phyloP scores from a whole-genome alignment of 2,888 invertebrate species.

The Panorpa germanica region DNA sequence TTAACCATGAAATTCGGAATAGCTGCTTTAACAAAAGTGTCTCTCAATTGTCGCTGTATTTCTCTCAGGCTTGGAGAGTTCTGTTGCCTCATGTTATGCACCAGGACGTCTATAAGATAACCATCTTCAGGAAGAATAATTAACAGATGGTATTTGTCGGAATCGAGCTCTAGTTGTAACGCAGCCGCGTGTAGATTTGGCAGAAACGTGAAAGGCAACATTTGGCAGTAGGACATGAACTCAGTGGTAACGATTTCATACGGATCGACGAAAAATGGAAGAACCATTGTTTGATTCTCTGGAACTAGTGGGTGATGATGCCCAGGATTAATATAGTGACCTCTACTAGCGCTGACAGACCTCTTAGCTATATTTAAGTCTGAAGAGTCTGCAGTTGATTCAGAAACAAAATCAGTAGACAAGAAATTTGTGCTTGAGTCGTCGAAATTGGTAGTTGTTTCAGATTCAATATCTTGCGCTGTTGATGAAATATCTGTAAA shows the following conservation, averaged over 20 bases:
- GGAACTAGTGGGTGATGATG: conserved; percentile 2
- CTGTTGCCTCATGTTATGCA: conserved; percentile 38
- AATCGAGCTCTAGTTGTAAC: conserved; percentile 61
- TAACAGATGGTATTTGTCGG: conserved; percentile 57
- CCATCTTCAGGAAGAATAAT: conserved; percentile 49
- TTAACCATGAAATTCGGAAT: conserved; percentile 66
- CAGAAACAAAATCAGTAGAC: too few relatives aligned
- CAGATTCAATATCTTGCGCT: too few relatives aligned
- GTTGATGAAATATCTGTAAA: too few relatives aligned
- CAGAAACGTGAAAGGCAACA: conserved; percentile 56
- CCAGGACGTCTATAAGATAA: conserved; percentile 41
- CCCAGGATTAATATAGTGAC: too few relatives aligned
- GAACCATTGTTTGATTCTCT: too few relatives aligned
- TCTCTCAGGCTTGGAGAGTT: conserved; percentile 39
- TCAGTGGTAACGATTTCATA: conserved; percentile 14
- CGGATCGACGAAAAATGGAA: too few relatives aligned
- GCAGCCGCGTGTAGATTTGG: conserved; percentile 51
- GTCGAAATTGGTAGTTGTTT: too few relatives aligned
- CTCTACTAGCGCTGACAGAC: too few relatives aligned
- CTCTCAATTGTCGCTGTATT: conserved; percentile 45
- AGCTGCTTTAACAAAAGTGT: conserved; percentile 52
- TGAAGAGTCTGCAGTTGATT: too few relatives aligned
- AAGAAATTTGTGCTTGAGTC: too few relatives aligned
- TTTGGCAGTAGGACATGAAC: conserved; percentile 58
- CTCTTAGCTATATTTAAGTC: too few relatives aligned